Percentiles rank a stretch among this genome's conserved stretches.
phyloP scores from a whole-genome alignment of 2,797 vertebrate species.

The Chaetodon trifasciatus region DNA sequence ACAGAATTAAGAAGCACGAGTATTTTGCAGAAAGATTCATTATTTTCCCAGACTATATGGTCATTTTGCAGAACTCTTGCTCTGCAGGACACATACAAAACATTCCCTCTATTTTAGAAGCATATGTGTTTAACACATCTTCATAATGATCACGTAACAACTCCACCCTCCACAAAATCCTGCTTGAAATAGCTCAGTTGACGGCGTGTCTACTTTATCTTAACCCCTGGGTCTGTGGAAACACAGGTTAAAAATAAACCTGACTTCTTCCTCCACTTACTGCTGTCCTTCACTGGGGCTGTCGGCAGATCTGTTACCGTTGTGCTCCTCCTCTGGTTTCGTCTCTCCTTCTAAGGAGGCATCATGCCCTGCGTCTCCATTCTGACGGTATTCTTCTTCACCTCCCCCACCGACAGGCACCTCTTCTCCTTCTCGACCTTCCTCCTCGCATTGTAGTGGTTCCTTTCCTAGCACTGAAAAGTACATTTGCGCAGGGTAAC shows the following conservation, averaged over 20 bases:
- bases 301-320: constrained; percentile 53
- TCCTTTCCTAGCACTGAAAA: constrained; percentile 5
- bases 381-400: constrained; percentile 50
- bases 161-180: background rate
- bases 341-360: constrained; percentile 37
- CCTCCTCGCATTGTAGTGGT: background rate
- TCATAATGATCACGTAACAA: background rate
- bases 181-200: constrained; percentile 36
- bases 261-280: constrained; percentile 67
- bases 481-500: background rate
- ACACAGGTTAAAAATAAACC: constrained; percentile 50
- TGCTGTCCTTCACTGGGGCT: constrained; percentile 68
- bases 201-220: background rate
- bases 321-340: constrained; percentile 52
- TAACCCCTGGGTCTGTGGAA: background rate
- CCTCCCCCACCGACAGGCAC: background rate
- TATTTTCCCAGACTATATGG: background rate
- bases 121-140: background rate
- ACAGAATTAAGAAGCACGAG: background rate
- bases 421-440: background rate
- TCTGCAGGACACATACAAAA: background rate
- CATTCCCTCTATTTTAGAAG: background rate
- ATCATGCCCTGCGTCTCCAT: constrained; percentile 46
- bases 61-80: background rate
- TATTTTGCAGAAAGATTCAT: background rate